These are phyloP conservation scores for Artemisiospiza belli DNA, from an alignment of 2,113 vertebrate species.

Conservation along the genomic window DNA sequence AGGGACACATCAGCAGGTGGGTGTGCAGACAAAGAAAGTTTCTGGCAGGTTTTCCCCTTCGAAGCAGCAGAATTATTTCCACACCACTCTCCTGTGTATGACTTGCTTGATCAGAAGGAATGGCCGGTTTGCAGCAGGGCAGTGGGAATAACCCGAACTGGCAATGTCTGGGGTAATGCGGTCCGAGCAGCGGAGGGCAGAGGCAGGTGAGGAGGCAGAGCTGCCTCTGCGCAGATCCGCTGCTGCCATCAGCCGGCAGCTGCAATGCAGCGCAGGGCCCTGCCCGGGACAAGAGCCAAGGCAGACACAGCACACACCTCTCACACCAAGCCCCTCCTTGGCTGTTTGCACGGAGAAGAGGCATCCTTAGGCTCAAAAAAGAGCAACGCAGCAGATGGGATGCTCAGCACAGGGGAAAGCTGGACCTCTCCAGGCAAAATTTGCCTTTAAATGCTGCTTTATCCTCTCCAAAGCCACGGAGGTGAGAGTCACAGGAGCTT, in stretches of 20 bases:
- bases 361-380: neutral
- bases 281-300: neutral
- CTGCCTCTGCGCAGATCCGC: neutral
- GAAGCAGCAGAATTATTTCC: neutral
- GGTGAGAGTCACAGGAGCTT: neutral
- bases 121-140: rapidly evolving
- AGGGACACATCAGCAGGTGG: neutral
- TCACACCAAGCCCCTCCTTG: neutral
- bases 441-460: neutral
- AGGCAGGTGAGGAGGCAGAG: neutral
- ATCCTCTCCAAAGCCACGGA: rapidly evolving
- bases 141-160: neutral
- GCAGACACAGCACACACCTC: neutral
- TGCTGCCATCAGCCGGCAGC: slow-evolving; percentile 63
- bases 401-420: neutral
- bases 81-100: rapidly evolving
- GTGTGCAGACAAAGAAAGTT: neutral
- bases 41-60: neutral
- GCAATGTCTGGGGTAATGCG: neutral
- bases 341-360: neutral
- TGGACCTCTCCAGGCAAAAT: neutral
- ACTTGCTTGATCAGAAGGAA: neutral
- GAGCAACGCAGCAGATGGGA: neutral
- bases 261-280: neutral
- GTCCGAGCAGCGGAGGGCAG: neutral